Percentiles rank a stretch among this genome's conserved stretches.
phyloP scores from a whole-genome alignment of 2,888 invertebrate genomes.

The Scaeva pyrastri region DNA sequence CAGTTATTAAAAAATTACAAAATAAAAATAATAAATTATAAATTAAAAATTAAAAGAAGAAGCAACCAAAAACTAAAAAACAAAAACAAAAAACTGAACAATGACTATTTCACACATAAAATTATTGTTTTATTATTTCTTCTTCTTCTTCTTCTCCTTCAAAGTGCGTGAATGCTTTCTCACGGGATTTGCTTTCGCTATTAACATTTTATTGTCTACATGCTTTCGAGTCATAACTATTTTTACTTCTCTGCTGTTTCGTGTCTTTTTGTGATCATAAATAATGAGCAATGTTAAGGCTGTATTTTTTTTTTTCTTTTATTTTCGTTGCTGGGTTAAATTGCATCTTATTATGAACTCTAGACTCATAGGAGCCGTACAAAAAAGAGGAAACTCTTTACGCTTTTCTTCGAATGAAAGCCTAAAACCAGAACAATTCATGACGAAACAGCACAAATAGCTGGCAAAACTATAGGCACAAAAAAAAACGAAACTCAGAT shows the following conservation, averaged over 20 bases:
- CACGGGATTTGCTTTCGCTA: conserved; percentile 64
- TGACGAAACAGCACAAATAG: conserved; percentile 23
- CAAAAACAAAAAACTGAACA: conserved; percentile 20
- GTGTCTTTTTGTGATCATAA: conserved; percentile 44
- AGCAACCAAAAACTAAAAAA: not conserved
- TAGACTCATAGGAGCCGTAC: conserved; percentile 68
- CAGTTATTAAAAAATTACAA: not conserved
- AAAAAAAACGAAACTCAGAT: conserved; percentile 62
- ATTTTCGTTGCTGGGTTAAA: conserved; percentile 17
- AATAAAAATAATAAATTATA: not conserved
- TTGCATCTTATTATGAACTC: conserved; percentile 47
- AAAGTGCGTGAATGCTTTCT: conserved; percentile 71
- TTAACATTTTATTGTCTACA: conserved; percentile 36
- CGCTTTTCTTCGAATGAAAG: conserved; percentile 55
- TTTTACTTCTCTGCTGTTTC: conserved; percentile 34
- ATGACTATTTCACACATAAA: conserved; percentile 66
- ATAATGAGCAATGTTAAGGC: conserved; percentile 58
- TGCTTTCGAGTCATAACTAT: conserved; percentile 36
- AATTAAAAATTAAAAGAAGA: conserved; percentile 11
- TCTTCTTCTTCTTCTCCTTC: conserved; percentile 1
- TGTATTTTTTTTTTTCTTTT: conserved; percentile 15
- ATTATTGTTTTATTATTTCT: conserved; percentile 26
- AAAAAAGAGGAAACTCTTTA: conserved; percentile 46
- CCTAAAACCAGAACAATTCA: conserved; percentile 49
- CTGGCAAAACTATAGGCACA: conserved; percentile 6